These are phyloP conservation scores for Platorchestia sp. DNA, from an alignment of 1,140 invertebrate species.

Conservation along the genomic window DNA sequence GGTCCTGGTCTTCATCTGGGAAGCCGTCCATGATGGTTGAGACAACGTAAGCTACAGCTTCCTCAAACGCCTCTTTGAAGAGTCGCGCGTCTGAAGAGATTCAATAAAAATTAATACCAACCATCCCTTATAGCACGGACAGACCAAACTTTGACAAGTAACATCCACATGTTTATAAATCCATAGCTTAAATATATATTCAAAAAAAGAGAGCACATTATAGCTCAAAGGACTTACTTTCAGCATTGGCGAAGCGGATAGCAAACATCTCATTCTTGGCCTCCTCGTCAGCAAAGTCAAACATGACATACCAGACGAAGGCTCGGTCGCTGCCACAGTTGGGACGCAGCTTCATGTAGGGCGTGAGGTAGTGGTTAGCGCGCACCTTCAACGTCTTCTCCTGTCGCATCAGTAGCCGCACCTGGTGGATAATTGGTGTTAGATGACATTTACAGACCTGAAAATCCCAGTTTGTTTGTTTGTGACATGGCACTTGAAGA, in stretches of 20 bases:
- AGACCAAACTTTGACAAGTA: neutral
- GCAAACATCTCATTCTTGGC: conserved; percentile 67
- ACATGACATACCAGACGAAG: conserved; percentile 84
- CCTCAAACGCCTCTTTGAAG: conserved; percentile 44
- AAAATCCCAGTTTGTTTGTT: too few species aligned
- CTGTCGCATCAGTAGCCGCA: conserved; percentile 86
- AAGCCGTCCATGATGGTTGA: conserved; percentile 26
- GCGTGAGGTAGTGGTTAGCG: conserved; percentile 87
- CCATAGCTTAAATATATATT: too few species aligned
- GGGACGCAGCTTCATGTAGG: conserved; percentile 81
- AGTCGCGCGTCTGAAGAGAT: conserved; percentile 29
- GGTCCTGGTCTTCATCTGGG: conserved; percentile 4
- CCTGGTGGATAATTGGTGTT: conserved; percentile 55
- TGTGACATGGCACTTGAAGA: too few species aligned
- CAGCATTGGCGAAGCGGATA: conserved; percentile 65
- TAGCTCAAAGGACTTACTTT: conserved; percentile 57
- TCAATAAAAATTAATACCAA: neutral
- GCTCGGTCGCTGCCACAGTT: conserved; percentile 82
- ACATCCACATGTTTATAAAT: neutral
- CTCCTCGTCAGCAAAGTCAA: conserved; percentile 73
- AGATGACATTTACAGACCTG: too few species aligned
- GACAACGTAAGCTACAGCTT: conserved; percentile 9
- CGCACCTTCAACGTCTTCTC: conserved; percentile 89
- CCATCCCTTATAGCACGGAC: too few species aligned
- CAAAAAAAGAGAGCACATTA: neutral